A percentile compares a stretch with the other conserved stretches of the same genome.
Conservation (phyloP, 2,888 invertebrate species). For the Crematogaster levior region DNA sequence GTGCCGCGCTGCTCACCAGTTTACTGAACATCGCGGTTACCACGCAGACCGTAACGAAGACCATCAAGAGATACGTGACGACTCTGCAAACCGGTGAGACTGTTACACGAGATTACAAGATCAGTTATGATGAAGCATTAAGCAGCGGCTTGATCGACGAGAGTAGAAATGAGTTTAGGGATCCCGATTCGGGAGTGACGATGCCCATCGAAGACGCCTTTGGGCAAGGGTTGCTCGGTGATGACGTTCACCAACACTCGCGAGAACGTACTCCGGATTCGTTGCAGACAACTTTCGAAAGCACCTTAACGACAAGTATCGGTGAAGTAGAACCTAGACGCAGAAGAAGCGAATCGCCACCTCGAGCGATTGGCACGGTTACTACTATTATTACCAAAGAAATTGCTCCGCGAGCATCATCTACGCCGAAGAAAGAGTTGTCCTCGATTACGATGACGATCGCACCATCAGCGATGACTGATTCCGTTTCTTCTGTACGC, state of each 20-base stretch:
- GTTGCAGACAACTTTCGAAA: constrained; percentile 70
- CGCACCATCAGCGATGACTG: background rate
- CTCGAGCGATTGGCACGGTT: constrained; percentile 77
- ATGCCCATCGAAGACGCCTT: constrained; percentile 93
- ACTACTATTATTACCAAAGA: constrained; percentile 80
- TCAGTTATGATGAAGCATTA: constrained; percentile 93
- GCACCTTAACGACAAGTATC: constrained; percentile 73
- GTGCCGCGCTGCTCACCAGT: constrained; percentile 94
- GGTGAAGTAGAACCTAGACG: constrained; percentile 42
- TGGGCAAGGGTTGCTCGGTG: constrained; percentile 89
- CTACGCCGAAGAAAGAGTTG: constrained; percentile 34
- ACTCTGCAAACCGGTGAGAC: constrained; percentile 88
- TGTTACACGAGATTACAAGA: constrained; percentile 86
- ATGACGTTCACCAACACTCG: constrained; percentile 77
- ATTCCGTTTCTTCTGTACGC: background rate
- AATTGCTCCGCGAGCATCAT: constrained; percentile 37
- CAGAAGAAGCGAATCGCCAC: constrained; percentile 34
- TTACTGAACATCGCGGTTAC: constrained; percentile 95
- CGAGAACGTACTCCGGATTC: constrained; percentile 68
- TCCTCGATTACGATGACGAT: constrained; percentile 29
- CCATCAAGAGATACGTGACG: constrained; percentile 91
- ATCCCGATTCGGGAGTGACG: constrained; percentile 91
- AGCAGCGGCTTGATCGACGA: constrained; percentile 93
- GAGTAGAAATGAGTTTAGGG: constrained; percentile 90
- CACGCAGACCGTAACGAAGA: constrained; percentile 94